A percentile compares a stretch with the other conserved stretches of the same genome.
Evolutionary conservation across 2,888 invertebrate genomes (phyloP).

Genomic region (Dorcus parallelipipedus): DNA sequence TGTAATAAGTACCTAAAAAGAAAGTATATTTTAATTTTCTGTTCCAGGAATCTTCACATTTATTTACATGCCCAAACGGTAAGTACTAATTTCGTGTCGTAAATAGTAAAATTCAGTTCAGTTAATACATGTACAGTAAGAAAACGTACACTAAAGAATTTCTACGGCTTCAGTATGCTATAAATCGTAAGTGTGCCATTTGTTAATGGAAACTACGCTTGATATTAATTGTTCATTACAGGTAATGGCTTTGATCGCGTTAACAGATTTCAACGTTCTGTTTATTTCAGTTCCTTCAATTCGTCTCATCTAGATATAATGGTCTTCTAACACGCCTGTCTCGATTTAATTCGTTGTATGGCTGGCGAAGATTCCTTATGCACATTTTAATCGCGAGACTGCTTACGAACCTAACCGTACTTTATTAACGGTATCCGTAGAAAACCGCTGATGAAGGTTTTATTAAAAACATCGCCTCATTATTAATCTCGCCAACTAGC

Average conservation of each 20-base stretch:
- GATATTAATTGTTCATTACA: too few relatives aligned
- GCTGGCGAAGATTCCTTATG: not conserved
- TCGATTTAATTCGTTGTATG: not conserved
- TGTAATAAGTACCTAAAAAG: too few relatives aligned
- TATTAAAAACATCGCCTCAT: conserved; percentile 4
- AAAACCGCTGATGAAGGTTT: not conserved
- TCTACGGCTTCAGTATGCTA: not conserved
- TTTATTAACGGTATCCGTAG: conserved; percentile 33
- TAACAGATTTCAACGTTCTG: too few relatives aligned
- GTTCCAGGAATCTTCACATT: conserved; percentile 60
- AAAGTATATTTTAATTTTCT: conserved; percentile 35
- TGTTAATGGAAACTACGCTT: not conserved
- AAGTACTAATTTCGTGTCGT: conserved; percentile 45
- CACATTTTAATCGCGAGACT: conserved; percentile 24
- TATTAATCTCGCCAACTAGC: conserved; percentile 8
- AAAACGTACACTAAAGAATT: conserved; percentile 21
- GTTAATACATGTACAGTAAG: conserved; percentile 15
- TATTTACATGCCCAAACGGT: conserved; percentile 73
- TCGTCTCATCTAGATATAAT: not conserved
- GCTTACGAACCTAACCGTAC: conserved; percentile 32
- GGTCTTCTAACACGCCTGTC: not conserved
- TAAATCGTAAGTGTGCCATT: conserved; percentile 10
- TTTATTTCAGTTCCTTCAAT: too few relatives aligned
- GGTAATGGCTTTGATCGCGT: too few relatives aligned
- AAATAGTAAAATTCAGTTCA: not conserved